These are phyloP conservation scores for Falco novaeseelandiae DNA, from an alignment of 2,797 vertebrate species.

Conservation along the genomic window DNA sequence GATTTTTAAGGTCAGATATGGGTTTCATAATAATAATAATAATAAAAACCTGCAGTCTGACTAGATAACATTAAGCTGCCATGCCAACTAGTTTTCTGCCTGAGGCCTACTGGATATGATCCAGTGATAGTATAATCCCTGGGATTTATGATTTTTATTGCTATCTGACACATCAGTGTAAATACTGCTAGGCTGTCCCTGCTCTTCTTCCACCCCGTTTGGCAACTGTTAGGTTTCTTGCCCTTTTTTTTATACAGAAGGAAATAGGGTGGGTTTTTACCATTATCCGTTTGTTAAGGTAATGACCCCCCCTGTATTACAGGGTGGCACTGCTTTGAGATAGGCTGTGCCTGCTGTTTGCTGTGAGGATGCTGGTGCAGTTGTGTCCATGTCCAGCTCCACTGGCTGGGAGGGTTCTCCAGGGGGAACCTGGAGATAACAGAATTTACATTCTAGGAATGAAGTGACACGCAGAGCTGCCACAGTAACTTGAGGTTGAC, in stretches of 20 bases:
- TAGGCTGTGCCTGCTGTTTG: background rate
- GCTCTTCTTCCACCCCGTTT: background rate
- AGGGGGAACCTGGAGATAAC: background rate
- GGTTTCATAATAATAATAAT: background rate
- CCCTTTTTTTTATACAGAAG: background rate
- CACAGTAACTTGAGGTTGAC: background rate
- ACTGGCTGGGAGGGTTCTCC: background rate
- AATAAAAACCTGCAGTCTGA: background rate
- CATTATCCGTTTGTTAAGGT: background rate
- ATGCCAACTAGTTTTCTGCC: slow-evolving; percentile 38
- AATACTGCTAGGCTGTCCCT: background rate
- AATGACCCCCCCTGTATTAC: background rate
- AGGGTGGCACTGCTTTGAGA: background rate
- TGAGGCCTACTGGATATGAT: slow-evolving; percentile 32
- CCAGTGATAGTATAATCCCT: slow-evolving; percentile 33
- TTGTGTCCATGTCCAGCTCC: background rate
- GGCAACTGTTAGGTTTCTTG: background rate
- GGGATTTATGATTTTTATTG: slow-evolving; percentile 41
- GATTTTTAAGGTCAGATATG: background rate
- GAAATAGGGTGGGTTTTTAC: background rate
- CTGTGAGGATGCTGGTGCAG: background rate
- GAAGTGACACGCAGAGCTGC: background rate
- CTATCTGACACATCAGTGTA: slow-evolving; percentile 13
- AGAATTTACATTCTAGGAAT: background rate
- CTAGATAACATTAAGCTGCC: slow-evolving; percentile 25